Base-by-base conservation (phyloP, 2,797 vertebrate genomes). In the Acestrorhynchus altus region DNA sequence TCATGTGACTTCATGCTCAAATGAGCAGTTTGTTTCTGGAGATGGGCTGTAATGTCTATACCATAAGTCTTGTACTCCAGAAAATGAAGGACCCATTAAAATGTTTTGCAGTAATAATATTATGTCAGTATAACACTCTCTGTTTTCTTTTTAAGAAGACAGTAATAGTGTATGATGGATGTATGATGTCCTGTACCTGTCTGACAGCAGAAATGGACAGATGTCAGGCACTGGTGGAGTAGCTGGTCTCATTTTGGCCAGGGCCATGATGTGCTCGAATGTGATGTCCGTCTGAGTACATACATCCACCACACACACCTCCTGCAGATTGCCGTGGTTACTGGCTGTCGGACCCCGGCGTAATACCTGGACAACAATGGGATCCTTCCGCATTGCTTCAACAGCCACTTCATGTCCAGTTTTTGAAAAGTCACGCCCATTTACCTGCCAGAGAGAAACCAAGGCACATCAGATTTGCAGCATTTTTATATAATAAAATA, bases 271-370 rank as follows among this genome's bases (percentile, higher is more conserved):
- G 86, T 98, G 97, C 79, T 99, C 96, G 0, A 99, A 98, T 46
- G 96, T 98, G 89, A 99, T 98, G 89, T 99, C 97, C 0, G 98
- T 99, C 87, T 99, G 98, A 1, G 98, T 99, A 91, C 96, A 95
- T 69, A 95, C 96, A 18, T 99, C 94, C 79, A 88, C 91, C 80
- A 96, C 90, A 4, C 81, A 93, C 67, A 92, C 89, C 63, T 97
- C 96, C 31, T 95, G 94, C 20, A 82, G 49, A 16, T 83, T 78
- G 1, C 86, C 81, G n/a, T 90, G 91, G 75, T 75, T 83, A 68
- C 90, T 93, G 49, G 84, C 87, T 59, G 91, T 15, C 0, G 96
- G 95, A 0, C 93, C 93, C 79, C 92, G 90, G 11, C 95, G 92
- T 61, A 98, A 88, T 69, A 98, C 96, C 88, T 98, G 97, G 54